Evolutionary conservation across 2,888 invertebrate genomes (phyloP), one percentile per base, ranked within the genome.

Genomic region (Operophtera brumata): DNA sequence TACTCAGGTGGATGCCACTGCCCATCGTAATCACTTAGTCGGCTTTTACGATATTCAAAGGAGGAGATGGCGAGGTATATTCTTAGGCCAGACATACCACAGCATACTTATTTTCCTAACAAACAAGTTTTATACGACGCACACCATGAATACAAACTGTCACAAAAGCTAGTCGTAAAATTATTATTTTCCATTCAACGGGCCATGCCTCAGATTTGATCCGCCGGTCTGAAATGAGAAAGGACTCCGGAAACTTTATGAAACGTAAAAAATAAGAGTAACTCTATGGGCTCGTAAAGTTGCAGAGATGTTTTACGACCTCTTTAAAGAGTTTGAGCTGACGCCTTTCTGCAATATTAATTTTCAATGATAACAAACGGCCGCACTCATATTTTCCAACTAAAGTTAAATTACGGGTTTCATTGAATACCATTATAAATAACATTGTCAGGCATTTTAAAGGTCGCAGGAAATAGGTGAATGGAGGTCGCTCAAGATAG

Each of bases 171-270:
- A 47, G 41, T 59, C 59, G 58, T 62, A 61, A 65, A 67, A 61
- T 64, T 64, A 64, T 64, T 63, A 68, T 65, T 63, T 65, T 63
- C 61, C 57, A 61, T 61, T 64, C 59, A 63, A 54, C 53, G 57
- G 48, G 36, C 59, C 47, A 40, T 47, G 47, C 39, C 41, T 42
- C 53, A 42, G 48, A 52, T 53, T 49, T 53, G 44, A 48, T 12
- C 25, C n/a, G 25, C 30, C n/a, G 25, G 11, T n/a, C 47, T 46
- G 43, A 47, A 50, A 43, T 49, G 43, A 34, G 42, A 50, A 41
- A n/a, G n/a, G n/a, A n/a, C n/a, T n/a, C n/a, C 28, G 11, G 43
- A 28, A 62, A 61, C 50, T 64, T 64, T 60, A 64, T 64, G 66
- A 57, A 62, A 62, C 61, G 59, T 66, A 57, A 57, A 62, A 57